phyloP scores from a whole-genome alignment of 2,888 invertebrate genomes.

The Lepeophtheirus nordmannii region DNA sequence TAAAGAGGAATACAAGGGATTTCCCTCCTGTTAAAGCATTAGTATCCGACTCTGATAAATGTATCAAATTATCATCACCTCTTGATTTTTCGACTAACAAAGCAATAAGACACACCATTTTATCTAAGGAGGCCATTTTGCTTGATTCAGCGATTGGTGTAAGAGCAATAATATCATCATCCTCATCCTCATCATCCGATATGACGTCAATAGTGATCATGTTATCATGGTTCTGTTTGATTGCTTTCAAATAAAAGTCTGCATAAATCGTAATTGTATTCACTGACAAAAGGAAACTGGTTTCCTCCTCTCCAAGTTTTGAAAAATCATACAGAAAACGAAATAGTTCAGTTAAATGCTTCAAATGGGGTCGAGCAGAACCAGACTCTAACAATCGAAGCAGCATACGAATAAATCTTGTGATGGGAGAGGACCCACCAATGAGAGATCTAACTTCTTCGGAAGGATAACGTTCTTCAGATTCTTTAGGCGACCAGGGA shows the following conservation, averaged over 20 bases:
- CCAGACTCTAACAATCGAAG: constrained; percentile 38
- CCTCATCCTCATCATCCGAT: constrained; percentile 52
- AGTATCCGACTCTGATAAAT: constrained; percentile 31
- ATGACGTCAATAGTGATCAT: constrained; percentile 32
- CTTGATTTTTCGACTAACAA: constrained; percentile 74
- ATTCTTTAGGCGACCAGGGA: constrained; percentile 37
- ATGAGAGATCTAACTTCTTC: constrained; percentile 47
- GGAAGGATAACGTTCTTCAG: constrained; percentile 42
- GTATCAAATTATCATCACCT: constrained; percentile 52
- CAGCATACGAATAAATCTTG: constrained; percentile 74
- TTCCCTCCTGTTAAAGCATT: constrained; percentile 31
- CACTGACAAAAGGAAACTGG: constrained; percentile 65
- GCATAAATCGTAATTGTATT: constrained; percentile 79
- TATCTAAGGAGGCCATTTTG: constrained; percentile 76
- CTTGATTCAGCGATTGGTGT: constrained; percentile 51
- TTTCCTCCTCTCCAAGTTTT: constrained; percentile 85
- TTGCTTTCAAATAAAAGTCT: constrained; percentile 56
- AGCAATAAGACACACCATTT: constrained; percentile 82
- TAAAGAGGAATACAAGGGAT: constrained; percentile 83
- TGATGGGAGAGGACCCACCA: constrained; percentile 53
- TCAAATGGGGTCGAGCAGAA: constrained; percentile 45
- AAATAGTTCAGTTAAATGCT: constrained; percentile 82
- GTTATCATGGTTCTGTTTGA: constrained; percentile 7
- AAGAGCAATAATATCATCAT: constrained; percentile 48
- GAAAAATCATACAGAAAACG: constrained; percentile 80